These are phyloP conservation scores for human DNA, from an alignment of 2,113 vertebrate genomes.

Conservation along the genomic window GRCh38 chrY:24167501-24168000, in stretches of 20 bases:
- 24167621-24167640: background rate
- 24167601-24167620: background rate
- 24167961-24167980: no score
- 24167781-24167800: background rate
- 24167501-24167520: background rate
- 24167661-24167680: no score
- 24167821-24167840: no score
- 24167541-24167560: background rate
- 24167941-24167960: rapidly evolving
- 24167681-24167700: no score
- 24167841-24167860: background rate
- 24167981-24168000: no score
- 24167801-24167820: background rate
- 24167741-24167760: no score
- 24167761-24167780: background rate
- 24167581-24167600: background rate
- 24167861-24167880: no score
- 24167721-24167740: no score
- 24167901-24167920: rapidly evolving
- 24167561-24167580: background rate
- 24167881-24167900: no score
- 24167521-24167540: background rate
- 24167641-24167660: background rate
- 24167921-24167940: no score
- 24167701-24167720: no score